Base-by-base conservation (phyloP, 2,113 vertebrate genomes). In the Tachysurus vachellii region DNA sequence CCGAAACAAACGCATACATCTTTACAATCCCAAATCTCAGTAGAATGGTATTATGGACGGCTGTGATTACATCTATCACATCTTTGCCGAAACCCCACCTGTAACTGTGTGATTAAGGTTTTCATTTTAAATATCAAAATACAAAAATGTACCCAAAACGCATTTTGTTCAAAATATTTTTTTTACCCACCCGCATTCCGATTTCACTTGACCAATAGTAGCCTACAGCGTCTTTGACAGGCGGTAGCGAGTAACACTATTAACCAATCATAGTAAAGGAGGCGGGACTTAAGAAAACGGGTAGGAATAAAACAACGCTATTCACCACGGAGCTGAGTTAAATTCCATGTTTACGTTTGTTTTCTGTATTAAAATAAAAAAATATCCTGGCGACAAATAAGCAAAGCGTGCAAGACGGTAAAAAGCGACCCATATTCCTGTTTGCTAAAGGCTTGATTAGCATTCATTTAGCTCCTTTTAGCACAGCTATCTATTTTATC, bases 151-250 rank as follows among this genome's bases (percentile, higher is more conserved):
- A 53, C 11, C 42, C 13, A 54, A 77, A 36, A 77, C 1, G 50
- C 21, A 80, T 31, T 3, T 80, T 3, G 5, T 3, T 28, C 53
- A 50, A 42, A 26, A 19, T 8, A 11, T 1, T 79, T 59, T 44
- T 9, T 14, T 1, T 1, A 81, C 31, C 57, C 56, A 44, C 56
- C 79, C 31, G 56, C 79, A 81, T 81, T 61, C 26, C 36, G 12
- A 81, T 61, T 81, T 61, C 36, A 44, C 31, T 17, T 23, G 26
- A 81, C 57, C 1, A 26, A 6, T 9, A 61, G 5, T 61, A 44
- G 57, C 79, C 79, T 9, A 81, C 26, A 61, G 31, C 10, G 21
- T 81, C 12, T 42, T 81, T 81, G 79, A 81, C 79, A 61, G 56
- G 44, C 56, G 44, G 79, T 10, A 42, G 1, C 5, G 5, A 7